Evolutionary conservation across 2,113 vertebrate genomes (phyloP).

Genomic region (Apus apus): DNA sequence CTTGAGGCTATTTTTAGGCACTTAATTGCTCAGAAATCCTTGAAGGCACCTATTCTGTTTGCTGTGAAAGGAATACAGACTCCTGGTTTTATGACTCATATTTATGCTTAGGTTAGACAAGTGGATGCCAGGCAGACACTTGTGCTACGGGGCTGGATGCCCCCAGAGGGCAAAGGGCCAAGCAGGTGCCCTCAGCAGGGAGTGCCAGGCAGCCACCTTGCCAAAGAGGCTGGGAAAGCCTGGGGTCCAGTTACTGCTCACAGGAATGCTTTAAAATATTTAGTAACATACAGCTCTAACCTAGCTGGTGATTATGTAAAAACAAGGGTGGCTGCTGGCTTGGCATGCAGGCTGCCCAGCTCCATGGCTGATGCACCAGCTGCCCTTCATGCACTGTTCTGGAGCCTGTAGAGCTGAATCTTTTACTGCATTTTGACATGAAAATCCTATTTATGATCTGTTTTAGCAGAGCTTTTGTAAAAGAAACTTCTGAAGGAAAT

Average conservation of each 20-base stretch:
- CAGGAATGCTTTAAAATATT: background rate
- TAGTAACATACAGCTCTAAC: fast-evolving
- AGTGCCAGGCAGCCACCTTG: background rate
- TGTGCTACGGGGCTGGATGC: background rate
- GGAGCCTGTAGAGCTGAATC: background rate
- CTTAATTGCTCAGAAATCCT: background rate
- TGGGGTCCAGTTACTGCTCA: background rate
- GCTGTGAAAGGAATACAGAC: background rate
- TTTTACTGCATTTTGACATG: background rate
- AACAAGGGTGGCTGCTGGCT: background rate
- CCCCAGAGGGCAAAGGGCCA: background rate
- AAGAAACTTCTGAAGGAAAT: background rate
- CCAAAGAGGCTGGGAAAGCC: background rate
- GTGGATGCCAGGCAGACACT: background rate
- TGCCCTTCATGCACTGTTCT: background rate
- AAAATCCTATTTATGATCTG: background rate
- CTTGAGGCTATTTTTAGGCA: background rate
- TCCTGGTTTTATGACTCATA: background rate
- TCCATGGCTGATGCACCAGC: background rate
- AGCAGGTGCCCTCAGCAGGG: background rate
- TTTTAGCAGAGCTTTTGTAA: background rate
- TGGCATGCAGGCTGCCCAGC: background rate
- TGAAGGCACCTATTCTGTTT: background rate
- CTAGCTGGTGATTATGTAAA: fast-evolving
- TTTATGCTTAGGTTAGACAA: background rate